These are phyloP conservation scores for Tenualosa thibaudeaui DNA, from an alignment of 2,797 vertebrate genomes.

Conservation along the genomic window DNA sequence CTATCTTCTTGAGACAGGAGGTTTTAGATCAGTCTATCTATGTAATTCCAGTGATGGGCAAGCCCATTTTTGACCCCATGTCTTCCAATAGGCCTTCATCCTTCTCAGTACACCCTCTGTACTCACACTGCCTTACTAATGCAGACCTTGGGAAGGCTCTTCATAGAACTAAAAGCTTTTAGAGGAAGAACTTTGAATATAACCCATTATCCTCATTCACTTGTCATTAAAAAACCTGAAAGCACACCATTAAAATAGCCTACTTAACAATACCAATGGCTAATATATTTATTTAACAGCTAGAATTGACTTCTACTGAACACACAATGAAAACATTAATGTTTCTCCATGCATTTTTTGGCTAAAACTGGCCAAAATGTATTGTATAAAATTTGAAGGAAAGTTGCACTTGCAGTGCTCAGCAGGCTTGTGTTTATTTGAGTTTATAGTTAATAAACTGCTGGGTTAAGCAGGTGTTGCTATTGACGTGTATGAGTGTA, in stretches of 20 bases:
- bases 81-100: not conserved
- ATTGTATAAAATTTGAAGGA: not conserved
- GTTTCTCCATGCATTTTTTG: not conserved
- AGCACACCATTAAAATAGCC: not conserved
- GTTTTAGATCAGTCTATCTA: not conserved
- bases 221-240: not conserved
- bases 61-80: not conserved
- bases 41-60: not conserved
- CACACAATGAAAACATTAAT: not conserved
- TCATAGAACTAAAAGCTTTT: not conserved
- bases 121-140: not conserved
- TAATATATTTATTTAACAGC: not conserved
- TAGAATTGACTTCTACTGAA: not conserved
- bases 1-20: not conserved
- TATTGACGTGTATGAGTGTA: not conserved
- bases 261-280: not conserved
- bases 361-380: no score
- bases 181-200: not conserved
- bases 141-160: not conserved
- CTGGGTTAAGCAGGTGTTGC: not conserved
- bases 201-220: not conserved
- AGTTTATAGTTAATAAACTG: conserved; percentile 1
- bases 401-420: not conserved
- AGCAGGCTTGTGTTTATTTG: not conserved
- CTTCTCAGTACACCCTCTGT: not conserved